Conservation (phyloP, 2,888 invertebrate genomes). For the Colletes collaris region DNA sequence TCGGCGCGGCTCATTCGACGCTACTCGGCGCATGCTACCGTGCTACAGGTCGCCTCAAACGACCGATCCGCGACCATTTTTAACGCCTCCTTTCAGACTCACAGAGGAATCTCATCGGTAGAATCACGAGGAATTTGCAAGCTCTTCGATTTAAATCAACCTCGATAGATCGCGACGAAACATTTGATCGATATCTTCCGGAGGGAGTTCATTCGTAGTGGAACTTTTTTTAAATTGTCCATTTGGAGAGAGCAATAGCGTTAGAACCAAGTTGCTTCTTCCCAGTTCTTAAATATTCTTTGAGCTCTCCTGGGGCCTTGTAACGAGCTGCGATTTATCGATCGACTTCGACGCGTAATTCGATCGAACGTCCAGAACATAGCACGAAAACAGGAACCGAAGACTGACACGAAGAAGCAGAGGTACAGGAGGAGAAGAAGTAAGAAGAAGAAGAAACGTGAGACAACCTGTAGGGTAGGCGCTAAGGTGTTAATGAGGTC, state of each 20-base stretch:
- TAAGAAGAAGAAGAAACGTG: constrained; percentile 74
- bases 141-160: too few species aligned
- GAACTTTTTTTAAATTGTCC: too few species aligned
- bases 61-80: neutral
- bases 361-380: neutral
- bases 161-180: too few species aligned
- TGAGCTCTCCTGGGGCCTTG: too few species aligned
- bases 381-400: neutral
- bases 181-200: too few species aligned
- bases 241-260: too few species aligned
- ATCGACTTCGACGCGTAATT: neutral
- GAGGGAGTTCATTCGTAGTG: too few species aligned
- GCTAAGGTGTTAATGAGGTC: constrained; percentile 83
- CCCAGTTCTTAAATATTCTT: too few species aligned
- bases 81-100: neutral
- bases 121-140: too few species aligned
- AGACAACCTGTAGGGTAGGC: constrained; percentile 81
- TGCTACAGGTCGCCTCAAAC: constrained; percentile 72
- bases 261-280: too few species aligned
- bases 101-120: too few species aligned
- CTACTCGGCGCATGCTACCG: constrained; percentile 69
- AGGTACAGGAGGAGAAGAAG: neutral
- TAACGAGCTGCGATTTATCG: neutral
- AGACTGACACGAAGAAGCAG: neutral
- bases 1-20: constrained; percentile 74